Evolutionary conservation across 2,113 vertebrate species (phyloP).

Genomic region (Potamarius usumacintae): DNA sequence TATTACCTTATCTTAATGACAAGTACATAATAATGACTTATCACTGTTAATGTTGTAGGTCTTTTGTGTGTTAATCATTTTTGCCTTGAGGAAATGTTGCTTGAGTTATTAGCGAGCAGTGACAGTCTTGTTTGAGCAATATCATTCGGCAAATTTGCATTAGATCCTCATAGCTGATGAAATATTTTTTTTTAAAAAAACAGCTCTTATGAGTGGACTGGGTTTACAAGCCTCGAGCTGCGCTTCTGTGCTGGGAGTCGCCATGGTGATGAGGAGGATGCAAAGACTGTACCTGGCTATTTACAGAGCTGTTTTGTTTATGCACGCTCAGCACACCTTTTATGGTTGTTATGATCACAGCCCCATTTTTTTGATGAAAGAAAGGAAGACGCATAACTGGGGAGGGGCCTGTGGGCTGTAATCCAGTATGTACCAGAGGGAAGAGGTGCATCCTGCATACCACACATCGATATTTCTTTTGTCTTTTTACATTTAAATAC

Average conservation of each 20-base stretch:
- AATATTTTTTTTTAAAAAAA: background rate
- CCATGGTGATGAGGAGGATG: conserved; percentile 59
- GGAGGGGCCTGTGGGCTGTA: background rate
- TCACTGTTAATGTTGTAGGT: background rate
- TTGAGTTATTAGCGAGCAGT: background rate
- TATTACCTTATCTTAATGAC: background rate
- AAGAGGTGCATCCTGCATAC: background rate
- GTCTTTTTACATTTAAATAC: background rate
- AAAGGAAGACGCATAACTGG: background rate
- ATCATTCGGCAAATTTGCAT: background rate
- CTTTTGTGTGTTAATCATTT: background rate
- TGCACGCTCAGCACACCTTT: background rate
- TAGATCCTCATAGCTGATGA: background rate
- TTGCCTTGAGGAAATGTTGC: background rate
- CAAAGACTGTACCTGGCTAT: conserved; percentile 30
- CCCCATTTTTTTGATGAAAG: background rate
- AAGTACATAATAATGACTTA: background rate
- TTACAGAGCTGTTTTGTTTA: conserved; percentile 46
- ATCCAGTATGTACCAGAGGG: background rate
- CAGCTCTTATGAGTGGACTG: background rate
- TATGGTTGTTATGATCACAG: background rate
- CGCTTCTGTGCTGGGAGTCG: conserved; percentile 47
- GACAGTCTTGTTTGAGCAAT: background rate
- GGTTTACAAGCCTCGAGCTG: background rate
- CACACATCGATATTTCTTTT: background rate